Evolutionary conservation across 2,797 vertebrate species (phyloP), one percentile per base, ranked within the genome.

Genomic region (Phrynocephalus guinanensis): DNA sequence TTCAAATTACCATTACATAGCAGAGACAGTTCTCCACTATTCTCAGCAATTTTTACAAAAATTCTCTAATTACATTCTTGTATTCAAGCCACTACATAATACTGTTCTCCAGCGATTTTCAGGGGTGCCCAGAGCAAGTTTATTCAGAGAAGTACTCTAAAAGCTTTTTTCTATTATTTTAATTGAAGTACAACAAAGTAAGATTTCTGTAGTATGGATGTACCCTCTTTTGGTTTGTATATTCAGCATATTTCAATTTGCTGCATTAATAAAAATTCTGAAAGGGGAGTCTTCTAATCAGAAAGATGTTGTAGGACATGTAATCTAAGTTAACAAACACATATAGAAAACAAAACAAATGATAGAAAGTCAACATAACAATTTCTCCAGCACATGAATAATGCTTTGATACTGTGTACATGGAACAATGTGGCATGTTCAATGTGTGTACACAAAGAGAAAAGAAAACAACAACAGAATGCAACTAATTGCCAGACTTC

Each of bases 11-110:
- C 44, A n/a, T 16, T n/a, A 15, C 10, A 85, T 30, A 22, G 71
- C 73, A 87, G 76, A 91, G 89, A 85, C 80, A 89, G 84, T 89
- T 91, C 92, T 91, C 20, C 24, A 79, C 56, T 52, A 79, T 71
- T 80, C 52, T 38, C 4, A 86, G 24, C 24, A 70, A 38, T 85
- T 86, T 79, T 56, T 16, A 30, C n/a, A 50, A 71, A 71, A 86
- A 33, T 16, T 52, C 52, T 52, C 18, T 71, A 79, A 71, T 18
- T 15, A 4, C 10, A 6, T 24, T 71, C 50, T 10, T 84, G 9
- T 33, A 18, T 68, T 33, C 24, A 70, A 68, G 44, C 44, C 2
- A 24, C 63, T 20, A 26, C 38, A 50, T 48, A 50, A 50, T 52
- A 18, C 15, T 13, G 11, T 66, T 81, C 30, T 33, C 60, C 5